Percentiles rank a stretch among this genome's conserved stretches.
Conservation (phyloP, 30 jellyfish, hydroid and myxozoan species). For the Aurelia sp. region DNA sequence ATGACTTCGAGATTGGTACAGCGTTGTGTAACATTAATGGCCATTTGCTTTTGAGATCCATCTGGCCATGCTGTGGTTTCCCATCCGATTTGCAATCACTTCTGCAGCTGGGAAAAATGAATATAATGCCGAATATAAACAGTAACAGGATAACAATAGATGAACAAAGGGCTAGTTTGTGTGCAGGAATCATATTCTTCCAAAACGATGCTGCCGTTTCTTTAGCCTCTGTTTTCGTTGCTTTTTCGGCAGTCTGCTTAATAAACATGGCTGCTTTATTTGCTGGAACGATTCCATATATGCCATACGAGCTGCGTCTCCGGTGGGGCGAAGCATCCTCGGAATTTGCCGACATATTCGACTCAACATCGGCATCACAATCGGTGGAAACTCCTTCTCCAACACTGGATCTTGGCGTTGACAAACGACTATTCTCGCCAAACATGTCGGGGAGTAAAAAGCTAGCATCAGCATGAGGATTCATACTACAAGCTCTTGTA, state of each 20-base stretch:
- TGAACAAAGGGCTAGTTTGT: constrained; percentile 17
- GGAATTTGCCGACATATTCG: constrained; percentile 70
- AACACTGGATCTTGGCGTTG: constrained; percentile 74
- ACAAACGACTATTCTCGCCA: constrained; percentile 60
- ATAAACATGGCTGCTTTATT: not conserved
- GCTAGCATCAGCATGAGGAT: constrained; percentile 43
- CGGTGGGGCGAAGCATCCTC: constrained; percentile 62
- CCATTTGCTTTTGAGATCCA: constrained; percentile 41
- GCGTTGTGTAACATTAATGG: constrained; percentile 35
- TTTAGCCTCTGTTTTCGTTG: not conserved
- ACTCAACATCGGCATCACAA: constrained; percentile 83
- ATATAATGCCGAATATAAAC: constrained; percentile 21
- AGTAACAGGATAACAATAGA: not conserved
- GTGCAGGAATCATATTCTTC: constrained; percentile 13
- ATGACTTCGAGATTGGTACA: constrained; percentile 18
- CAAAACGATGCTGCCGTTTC: not conserved
- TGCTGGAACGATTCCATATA: constrained; percentile 67
- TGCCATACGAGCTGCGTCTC: constrained; percentile 61
- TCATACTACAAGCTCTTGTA: not conserved
- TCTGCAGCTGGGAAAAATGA: constrained; percentile 33
- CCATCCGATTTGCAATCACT: constrained; percentile 2
- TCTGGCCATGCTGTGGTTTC: not conserved
- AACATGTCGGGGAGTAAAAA: constrained; percentile 55
- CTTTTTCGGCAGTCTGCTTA: not conserved
- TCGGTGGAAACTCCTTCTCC: constrained; percentile 81